These are phyloP conservation scores for Barbus barbus DNA, from an alignment of 2,113 vertebrate genomes.

Conservation along the genomic window DNA sequence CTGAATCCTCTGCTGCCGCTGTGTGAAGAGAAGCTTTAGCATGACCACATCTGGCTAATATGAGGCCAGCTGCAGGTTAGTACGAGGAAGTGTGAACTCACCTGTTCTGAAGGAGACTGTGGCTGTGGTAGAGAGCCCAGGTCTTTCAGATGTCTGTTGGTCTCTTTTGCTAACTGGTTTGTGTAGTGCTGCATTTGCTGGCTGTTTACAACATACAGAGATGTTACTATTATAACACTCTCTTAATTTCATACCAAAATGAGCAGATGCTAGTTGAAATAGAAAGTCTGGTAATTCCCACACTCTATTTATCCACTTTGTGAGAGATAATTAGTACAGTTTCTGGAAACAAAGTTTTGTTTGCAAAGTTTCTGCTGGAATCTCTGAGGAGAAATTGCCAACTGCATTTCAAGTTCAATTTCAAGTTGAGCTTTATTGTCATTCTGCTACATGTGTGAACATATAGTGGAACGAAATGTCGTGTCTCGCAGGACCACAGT, in stretches of 20 bases:
- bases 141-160: conserved; percentile 86
- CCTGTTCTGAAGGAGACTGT: conserved; percentile 84
- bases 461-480: no score
- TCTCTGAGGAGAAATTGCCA: no score
- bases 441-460: no score
- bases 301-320: no score
- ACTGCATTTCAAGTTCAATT: no score
- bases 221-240: conserved; percentile 30
- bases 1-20: conserved; percentile 88
- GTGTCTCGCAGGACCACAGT: no score
- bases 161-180: conserved; percentile 88
- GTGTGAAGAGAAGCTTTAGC: conserved; percentile 8
- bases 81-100: conserved; percentile 55
- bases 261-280: not conserved
- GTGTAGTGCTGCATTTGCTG: conserved; percentile 88
- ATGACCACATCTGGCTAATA: not conserved
- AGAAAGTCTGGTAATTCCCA: no score
- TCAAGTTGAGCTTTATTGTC: no score
- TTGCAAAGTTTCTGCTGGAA: no score
- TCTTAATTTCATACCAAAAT: not conserved
- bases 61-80: not conserved
- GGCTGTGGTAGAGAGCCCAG: conserved; percentile 80
- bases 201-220: conserved; percentile 62
- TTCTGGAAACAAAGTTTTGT: no score
- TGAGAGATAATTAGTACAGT: no score